phyloP scores from a whole-genome alignment of 2,888 invertebrate genomes.

The Thalpophila matura region DNA sequence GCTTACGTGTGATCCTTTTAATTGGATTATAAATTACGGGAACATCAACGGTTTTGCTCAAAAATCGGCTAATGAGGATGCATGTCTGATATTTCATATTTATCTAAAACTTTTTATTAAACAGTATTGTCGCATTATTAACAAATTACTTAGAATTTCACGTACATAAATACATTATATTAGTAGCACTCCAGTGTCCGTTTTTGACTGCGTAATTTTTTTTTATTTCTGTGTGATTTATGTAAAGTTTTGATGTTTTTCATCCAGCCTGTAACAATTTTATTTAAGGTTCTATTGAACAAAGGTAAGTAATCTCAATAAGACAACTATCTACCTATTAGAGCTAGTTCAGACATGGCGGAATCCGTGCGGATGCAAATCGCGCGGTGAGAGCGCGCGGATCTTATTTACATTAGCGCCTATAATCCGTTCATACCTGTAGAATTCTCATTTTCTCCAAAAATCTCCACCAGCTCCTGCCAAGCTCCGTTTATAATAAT shows the following conservation, averaged over 20 bases:
- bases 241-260: constrained; percentile 26
- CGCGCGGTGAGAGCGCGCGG: too few relatives aligned
- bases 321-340: too few relatives aligned
- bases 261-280: constrained; percentile 38
- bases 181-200: constrained; percentile 46
- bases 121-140: constrained; percentile 68
- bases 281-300: not conserved
- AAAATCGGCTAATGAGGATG: constrained; percentile 67
- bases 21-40: constrained; percentile 53
- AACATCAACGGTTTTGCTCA: constrained; percentile 63
- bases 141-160: constrained; percentile 55
- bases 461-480: too few relatives aligned
- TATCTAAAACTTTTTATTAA: constrained; percentile 65
- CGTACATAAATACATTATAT: constrained; percentile 35
- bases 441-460: too few relatives aligned
- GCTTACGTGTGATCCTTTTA: constrained; percentile 54
- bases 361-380: too few relatives aligned
- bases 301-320: not conserved
- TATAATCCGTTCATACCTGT: too few relatives aligned
- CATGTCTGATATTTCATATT: constrained; percentile 82
- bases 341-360: too few relatives aligned
- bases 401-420: too few relatives aligned
- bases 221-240: constrained; percentile 35
- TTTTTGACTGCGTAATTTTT: constrained; percentile 52
- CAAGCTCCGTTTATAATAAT: too few relatives aligned